Conservation (phyloP, 2,113 vertebrate genomes). For the Melospiza melodia region DNA sequence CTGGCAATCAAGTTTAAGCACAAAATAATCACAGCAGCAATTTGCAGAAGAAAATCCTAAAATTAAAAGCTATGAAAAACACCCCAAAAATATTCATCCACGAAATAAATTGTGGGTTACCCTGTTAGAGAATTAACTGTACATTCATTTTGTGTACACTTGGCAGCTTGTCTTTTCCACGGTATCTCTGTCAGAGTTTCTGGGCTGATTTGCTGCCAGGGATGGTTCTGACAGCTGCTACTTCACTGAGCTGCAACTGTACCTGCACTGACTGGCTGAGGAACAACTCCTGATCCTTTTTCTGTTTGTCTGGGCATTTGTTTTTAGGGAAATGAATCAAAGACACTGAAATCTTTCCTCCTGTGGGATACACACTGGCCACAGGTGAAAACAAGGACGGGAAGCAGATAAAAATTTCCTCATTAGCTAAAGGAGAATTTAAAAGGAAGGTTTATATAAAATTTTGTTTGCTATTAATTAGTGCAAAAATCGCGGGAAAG, state of each 20-base stretch:
- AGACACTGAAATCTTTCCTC: neutral
- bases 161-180: neutral
- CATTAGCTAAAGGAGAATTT: neutral
- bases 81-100: neutral
- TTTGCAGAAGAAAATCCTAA: slow-evolving; percentile 3
- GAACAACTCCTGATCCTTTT: neutral
- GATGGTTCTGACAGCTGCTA: neutral
- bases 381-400: neutral
- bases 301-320: neutral
- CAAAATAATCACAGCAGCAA: neutral
- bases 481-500: neutral
- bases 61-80: neutral
- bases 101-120: neutral
- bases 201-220: neutral
- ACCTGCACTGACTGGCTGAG: neutral
- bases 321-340: neutral
- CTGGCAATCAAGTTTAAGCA: neutral
- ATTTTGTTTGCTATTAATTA: neutral
- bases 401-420: neutral
- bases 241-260: neutral
- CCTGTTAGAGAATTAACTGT: neutral
- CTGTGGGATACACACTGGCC: fast-evolving
- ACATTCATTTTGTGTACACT: neutral
- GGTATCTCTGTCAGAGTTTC: neutral
- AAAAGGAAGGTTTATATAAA: neutral